Evolutionary conservation across 2,797 vertebrate species (phyloP).

Genomic region (Neosilurus hyrtlii): DNA sequence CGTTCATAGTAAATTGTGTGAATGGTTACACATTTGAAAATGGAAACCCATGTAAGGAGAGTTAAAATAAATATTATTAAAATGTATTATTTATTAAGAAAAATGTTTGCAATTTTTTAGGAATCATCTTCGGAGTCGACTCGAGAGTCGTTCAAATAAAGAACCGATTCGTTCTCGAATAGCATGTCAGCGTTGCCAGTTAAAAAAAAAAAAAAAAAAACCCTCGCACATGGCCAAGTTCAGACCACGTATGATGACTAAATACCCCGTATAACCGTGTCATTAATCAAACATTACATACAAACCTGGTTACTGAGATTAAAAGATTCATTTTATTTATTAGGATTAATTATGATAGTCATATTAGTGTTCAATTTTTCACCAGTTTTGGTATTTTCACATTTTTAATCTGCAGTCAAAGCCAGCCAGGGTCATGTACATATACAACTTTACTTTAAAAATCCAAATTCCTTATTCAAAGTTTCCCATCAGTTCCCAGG

Average conservation of each 20-base stretch:
- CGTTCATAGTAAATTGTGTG: background rate
- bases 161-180: background rate
- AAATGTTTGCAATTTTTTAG: too few species aligned
- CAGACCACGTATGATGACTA: background rate
- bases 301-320: background rate
- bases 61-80: background rate
- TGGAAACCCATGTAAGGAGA: background rate
- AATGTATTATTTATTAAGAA: background rate
- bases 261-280: background rate
- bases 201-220: background rate
- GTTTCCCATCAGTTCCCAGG: background rate
- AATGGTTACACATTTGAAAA: background rate
- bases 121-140: background rate
- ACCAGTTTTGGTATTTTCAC: background rate
- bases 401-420: background rate
- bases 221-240: background rate
- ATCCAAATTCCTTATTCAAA: background rate
- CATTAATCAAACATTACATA: background rate
- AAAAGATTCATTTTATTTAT: background rate
- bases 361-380: background rate
- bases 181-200: background rate
- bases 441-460: background rate
- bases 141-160: background rate
- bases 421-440: too few species aligned
- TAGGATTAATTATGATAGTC: background rate